Evolutionary conservation across 2,888 invertebrate species (phyloP).

Genomic region (Microctonus hyperodae): DNA sequence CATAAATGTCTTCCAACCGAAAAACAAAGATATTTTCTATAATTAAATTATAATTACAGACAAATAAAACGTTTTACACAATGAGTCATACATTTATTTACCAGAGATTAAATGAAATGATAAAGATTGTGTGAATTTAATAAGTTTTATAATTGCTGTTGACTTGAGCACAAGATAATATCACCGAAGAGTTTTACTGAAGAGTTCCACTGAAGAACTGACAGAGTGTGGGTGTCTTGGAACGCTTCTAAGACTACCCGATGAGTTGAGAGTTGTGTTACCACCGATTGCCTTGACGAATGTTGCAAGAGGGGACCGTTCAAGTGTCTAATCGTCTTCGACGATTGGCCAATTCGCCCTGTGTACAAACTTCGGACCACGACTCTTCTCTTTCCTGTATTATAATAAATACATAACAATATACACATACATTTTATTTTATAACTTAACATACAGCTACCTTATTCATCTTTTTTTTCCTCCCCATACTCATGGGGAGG

Average conservation of each 20-base stretch:
- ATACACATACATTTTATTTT: too few relatives aligned
- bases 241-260: conserved; percentile 45
- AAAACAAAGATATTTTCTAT: not conserved
- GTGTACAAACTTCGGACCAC: not conserved
- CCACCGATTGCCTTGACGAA: conserved; percentile 37
- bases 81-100: not conserved
- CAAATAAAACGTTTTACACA: not conserved
- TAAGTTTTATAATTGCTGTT: not conserved
- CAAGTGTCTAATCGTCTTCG: conserved; percentile 38
- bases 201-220: conserved; percentile 54
- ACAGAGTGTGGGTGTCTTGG: conserved; percentile 53
- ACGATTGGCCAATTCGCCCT: conserved; percentile 19
- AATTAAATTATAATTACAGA: not conserved
- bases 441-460: too few relatives aligned
- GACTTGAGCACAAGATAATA: conserved; percentile 41
- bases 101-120: not conserved
- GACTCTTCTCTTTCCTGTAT: conserved; percentile 23
- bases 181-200: conserved; percentile 42
- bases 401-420: conserved; percentile 34
- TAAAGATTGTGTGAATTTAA: not conserved
- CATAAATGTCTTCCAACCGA: not conserved
- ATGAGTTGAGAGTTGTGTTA: conserved; percentile 30
- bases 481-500: too few relatives aligned
- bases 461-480: conserved; percentile 20
- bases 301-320: conserved; percentile 48